phyloP scores from a whole-genome alignment of 2,113 vertebrate genomes.

The Micronycteris hirsuta region DNA sequence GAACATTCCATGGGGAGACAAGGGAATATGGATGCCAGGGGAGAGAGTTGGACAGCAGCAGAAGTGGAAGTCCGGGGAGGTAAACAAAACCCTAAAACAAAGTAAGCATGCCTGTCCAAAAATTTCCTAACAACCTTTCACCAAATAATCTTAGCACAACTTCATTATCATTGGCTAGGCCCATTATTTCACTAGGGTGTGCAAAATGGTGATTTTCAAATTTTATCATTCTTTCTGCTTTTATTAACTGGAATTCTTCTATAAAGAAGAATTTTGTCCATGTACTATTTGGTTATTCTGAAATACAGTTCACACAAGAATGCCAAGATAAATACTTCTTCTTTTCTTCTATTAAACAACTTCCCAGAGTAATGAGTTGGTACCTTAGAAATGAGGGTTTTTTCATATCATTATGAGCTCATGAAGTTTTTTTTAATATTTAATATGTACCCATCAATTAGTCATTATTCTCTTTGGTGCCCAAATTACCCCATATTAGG shows the following conservation, averaged over 20 bases:
- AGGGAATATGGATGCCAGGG: neutral
- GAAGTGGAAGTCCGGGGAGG: neutral
- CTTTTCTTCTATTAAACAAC: neutral
- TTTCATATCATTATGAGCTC: neutral
- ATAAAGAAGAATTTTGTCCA: constrained; percentile 14
- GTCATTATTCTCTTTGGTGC: neutral
- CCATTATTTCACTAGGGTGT: neutral
- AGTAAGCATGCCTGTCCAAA: neutral
- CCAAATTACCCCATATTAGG: neutral
- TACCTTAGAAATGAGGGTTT: neutral
- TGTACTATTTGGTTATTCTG: neutral
- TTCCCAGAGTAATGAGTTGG: neutral
- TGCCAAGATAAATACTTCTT: neutral
- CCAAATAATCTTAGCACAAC: neutral
- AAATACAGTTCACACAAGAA: constrained; percentile 6
- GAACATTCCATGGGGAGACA: neutral
- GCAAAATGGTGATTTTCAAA: constrained; percentile 17
- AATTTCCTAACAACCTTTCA: neutral
- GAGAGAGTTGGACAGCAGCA: neutral
- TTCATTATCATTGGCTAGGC: neutral
- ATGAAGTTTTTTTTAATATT: neutral
- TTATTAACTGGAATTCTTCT: constrained; percentile 3
- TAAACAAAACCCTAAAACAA: neutral
- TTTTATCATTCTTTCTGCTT: neutral
- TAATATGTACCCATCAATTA: neutral